Percentiles rank a stretch among this genome's conserved stretches.
These are phyloP conservation scores for Exocentrus adspersus DNA, from an alignment of 2,888 invertebrate genomes.

Conservation along the genomic window DNA sequence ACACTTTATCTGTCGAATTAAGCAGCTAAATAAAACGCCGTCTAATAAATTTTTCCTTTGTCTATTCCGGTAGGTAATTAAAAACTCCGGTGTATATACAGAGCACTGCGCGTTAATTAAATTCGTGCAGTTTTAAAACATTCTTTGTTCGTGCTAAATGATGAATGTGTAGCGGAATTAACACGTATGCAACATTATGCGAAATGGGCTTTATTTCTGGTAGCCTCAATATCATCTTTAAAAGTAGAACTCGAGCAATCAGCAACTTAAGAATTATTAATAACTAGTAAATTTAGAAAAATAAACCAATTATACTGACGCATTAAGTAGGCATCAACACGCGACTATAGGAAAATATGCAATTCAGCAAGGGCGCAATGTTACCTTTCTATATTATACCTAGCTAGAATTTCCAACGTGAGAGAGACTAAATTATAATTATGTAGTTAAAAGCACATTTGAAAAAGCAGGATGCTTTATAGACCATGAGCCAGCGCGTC, in stretches of 20 bases:
- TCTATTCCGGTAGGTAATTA: slow-evolving; percentile 8
- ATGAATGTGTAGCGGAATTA: slow-evolving; percentile 10
- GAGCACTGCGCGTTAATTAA: slow-evolving; percentile 6
- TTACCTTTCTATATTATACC: background rate
- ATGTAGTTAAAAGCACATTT: no score
- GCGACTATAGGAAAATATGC: background rate
- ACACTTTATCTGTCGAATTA: background rate
- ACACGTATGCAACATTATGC: background rate
- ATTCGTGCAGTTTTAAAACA: slow-evolving; percentile 10
- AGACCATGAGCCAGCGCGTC: no score
- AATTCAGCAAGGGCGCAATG: background rate
- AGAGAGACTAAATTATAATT: no score
- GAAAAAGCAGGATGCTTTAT: no score
- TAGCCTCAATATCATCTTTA: background rate
- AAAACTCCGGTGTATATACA: slow-evolving; percentile 1
- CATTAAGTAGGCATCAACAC: no score
- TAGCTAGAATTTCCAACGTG: no score
- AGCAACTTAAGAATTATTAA: no score
- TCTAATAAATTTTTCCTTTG: slow-evolving; percentile 7
- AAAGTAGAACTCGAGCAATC: no score
- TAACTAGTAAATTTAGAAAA: no score
- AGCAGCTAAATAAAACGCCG: background rate
- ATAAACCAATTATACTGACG: no score
- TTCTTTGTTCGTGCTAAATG: slow-evolving; percentile 14
- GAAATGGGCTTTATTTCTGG: no score